phyloP scores from a whole-genome alignment of 1,140 invertebrate genomes.

The Homalodisca vitripennis region DNA sequence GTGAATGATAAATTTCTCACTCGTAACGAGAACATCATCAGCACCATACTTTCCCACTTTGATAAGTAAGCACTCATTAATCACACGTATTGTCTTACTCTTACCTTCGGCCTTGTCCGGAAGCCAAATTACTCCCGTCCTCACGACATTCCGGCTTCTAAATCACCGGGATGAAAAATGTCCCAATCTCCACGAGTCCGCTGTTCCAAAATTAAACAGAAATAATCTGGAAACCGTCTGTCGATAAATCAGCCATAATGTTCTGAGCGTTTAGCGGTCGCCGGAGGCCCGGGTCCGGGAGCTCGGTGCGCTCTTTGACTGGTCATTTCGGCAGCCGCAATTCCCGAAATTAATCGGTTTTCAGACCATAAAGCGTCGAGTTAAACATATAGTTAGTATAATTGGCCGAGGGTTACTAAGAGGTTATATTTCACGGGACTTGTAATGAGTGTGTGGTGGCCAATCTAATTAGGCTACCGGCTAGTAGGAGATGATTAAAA shows the following conservation, averaged over 20 bases:
- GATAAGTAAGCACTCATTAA: too few species aligned
- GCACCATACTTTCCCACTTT: too few species aligned
- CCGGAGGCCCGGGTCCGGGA: not conserved
- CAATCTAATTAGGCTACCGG: conserved; percentile 24
- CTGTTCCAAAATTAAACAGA: not conserved
- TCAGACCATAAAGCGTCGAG: conserved; percentile 22
- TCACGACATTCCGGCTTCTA: too few species aligned
- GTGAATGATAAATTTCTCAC: too few species aligned
- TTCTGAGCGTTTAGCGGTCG: too few species aligned
- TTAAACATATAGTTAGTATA: conserved; percentile 27
- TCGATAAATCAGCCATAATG: not conserved
- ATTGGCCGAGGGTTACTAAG: conserved; percentile 18
- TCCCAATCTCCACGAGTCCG: not conserved
- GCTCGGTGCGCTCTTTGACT: not conserved
- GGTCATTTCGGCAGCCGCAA: conserved; percentile 10
- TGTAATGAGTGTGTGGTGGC: conserved; percentile 12
- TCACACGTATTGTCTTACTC: too few species aligned
- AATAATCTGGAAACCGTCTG: not conserved
- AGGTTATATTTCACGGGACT: conserved; percentile 16
- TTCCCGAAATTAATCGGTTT: conserved; percentile 25
- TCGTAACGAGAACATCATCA: too few species aligned
- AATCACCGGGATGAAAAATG: not conserved
- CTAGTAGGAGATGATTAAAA: conserved; percentile 17
- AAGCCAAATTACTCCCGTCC: too few species aligned
- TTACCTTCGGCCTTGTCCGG: too few species aligned